phyloP scores from a whole-genome alignment of 2,797 vertebrate species.

The Sparus aurata region DNA sequence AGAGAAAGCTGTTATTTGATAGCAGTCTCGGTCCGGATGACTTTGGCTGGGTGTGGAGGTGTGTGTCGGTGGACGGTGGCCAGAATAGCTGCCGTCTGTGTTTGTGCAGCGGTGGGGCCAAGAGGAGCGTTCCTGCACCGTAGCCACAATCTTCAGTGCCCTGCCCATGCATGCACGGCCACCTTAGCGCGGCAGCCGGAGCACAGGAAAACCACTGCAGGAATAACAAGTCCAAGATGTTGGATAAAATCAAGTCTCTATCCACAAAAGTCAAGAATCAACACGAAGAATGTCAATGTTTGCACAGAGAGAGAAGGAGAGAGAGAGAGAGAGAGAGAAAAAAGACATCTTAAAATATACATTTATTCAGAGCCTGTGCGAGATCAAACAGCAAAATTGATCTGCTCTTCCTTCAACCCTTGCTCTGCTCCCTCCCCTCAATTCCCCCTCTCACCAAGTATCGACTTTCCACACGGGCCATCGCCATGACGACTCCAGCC shows the following conservation, averaged over 20 bases:
- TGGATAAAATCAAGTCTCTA: constrained; percentile 78
- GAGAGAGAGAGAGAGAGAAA: constrained; percentile 9
- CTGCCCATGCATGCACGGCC: constrained; percentile 37
- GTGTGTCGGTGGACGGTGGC: constrained; percentile 37
- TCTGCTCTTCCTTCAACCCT: constrained; percentile 82
- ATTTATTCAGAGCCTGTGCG: constrained; percentile 85
- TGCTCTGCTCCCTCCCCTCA: constrained; percentile 64
- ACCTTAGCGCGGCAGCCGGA: constrained; percentile 52
- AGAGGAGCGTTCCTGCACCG: constrained; percentile 31
- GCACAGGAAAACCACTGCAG: constrained; percentile 72
- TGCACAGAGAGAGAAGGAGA: constrained; percentile 63
- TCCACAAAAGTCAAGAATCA: constrained; percentile 83
- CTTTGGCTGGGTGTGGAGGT: constrained; percentile 41
- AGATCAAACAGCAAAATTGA: constrained; percentile 89
- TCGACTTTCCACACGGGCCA: constrained; percentile 78
- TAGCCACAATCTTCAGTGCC: constrained; percentile 58
- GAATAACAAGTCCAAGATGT: constrained; percentile 78
- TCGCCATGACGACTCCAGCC: constrained; percentile 73
- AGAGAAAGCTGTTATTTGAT: constrained; percentile 38
- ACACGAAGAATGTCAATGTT: constrained; percentile 86
- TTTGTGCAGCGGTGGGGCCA: constrained; percentile 49
- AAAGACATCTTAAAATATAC: constrained; percentile 82
- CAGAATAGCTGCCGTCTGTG: constrained; percentile 48
- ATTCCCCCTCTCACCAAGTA: constrained; percentile 69
- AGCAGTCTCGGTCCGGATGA: constrained; percentile 37